phyloP scores from a whole-genome alignment of 2,888 invertebrate genomes.

The Drosophila vallismaia region DNA sequence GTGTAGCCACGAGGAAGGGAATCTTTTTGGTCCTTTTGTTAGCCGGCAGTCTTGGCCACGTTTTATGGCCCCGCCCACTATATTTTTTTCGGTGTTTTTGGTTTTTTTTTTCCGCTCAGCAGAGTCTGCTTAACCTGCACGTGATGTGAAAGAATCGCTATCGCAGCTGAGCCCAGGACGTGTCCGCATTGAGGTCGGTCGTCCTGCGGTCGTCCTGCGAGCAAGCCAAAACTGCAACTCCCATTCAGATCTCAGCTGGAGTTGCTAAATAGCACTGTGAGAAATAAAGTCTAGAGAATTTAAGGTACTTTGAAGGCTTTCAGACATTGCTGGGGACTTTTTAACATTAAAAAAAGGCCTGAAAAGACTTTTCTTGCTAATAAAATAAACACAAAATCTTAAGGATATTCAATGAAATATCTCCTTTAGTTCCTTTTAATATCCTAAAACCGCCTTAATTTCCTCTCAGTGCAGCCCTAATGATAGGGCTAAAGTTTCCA shows the following conservation, averaged over 20 bases:
- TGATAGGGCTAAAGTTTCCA: slow-evolving; percentile 2
- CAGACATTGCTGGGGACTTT: too few relatives aligned
- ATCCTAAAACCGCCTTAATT: not conserved
- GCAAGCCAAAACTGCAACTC: slow-evolving; percentile 14
- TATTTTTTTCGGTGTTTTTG: not conserved
- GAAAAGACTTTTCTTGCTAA: too few relatives aligned
- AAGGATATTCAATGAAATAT: not conserved
- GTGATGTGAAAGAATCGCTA: slow-evolving; percentile 52
- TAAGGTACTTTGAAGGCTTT: too few relatives aligned
- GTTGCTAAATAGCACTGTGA: not conserved
- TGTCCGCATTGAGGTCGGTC: slow-evolving; percentile 18
- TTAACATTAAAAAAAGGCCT: too few relatives aligned
- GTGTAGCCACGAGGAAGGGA: not conserved
- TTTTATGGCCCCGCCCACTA: slow-evolving; percentile 43
- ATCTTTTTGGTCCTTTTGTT: slow-evolving; percentile 29
- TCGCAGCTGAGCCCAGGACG: slow-evolving; percentile 36
- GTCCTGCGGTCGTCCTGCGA: too few relatives aligned
- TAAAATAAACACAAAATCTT: not conserved
- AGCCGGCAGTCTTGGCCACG: slow-evolving; percentile 41
- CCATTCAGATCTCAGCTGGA: slow-evolving; percentile 25
- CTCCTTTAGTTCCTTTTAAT: not conserved
- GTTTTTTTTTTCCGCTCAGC: slow-evolving; percentile 9
- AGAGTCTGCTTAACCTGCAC: slow-evolving; percentile 56
- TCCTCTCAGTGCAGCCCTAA: not conserved
- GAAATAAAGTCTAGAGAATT: not conserved